Base-by-base conservation (phyloP, 2,888 invertebrate genomes). In the Baccha elongata region DNA sequence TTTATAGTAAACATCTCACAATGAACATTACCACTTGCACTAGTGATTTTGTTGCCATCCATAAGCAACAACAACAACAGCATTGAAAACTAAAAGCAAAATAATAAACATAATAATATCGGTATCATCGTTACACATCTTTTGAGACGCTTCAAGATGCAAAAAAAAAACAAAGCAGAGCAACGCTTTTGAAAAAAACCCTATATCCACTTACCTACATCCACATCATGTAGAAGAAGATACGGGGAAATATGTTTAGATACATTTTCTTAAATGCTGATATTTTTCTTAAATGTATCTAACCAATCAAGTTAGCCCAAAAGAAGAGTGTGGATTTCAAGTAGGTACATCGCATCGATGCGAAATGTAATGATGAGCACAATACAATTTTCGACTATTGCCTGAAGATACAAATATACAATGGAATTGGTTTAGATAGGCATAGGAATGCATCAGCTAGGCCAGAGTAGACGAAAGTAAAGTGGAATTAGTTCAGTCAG, bases 91-190 rank as follows among this genome's bases (percentile, higher is more conserved):
- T 44, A 29, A 71, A 65, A 65, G 64, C 62, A 67, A 72, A 80
- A 80, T 80, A 80, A 75, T 69, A 80, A 80, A 80, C 80, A 64
- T 76, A 60, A 72, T 72, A 76, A 72, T 83, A 76, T 81, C 65
- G 75, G 81, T 83, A 83, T 81, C 80, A 81, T 40, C 69, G 67
- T 79, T 71, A 81, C 75, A 81, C 75, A 81, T 81, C 80, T 81
- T 75, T 64, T 75, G 65, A 80, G 69, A 52, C 37, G 69, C 80
- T 80, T 26, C 44, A 65, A 80, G 67, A 60, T 52, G 44, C 72
- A 72, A 65, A 72, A 50, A 72, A 48, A 29, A 46, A 58, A 58
- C 58, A 58, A 58, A 58, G 58, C 23, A 58, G 26, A 40, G 15
- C 58, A 58, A 40, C 42, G 69, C 69, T 55, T 64, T 64, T 53